Conservation (phyloP, 2,888 invertebrate genomes). For the Nipponacmea schrenckii region DNA sequence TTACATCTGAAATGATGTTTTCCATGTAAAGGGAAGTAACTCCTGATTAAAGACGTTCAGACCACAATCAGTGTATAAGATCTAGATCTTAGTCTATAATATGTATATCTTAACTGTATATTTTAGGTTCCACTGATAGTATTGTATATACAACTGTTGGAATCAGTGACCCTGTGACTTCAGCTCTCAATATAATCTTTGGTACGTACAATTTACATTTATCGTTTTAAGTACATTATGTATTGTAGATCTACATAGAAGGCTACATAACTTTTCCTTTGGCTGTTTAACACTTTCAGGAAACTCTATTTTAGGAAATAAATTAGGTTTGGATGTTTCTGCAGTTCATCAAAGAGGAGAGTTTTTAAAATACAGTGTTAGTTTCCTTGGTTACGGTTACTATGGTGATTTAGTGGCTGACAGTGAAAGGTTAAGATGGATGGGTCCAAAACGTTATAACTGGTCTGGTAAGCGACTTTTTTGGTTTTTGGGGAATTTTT, state of each 20-base stretch:
- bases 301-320: conserved; percentile 74
- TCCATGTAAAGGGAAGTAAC: no score
- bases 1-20: no score
- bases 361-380: conserved; percentile 78
- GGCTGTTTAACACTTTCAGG: no score
- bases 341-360: conserved; percentile 76
- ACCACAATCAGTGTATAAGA: not conserved
- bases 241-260: no score
- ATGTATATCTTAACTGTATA: not conserved
- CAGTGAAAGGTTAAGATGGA: conserved; percentile 84
- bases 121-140: conserved; percentile 65
- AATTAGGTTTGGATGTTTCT: conserved; percentile 79
- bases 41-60: no score
- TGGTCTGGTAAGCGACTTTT: conserved; percentile 74
- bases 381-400: conserved; percentile 85
- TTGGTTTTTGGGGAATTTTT: no score
- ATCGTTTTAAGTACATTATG: no score
- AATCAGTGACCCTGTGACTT: conserved; percentile 81
- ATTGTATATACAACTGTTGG: conserved; percentile 83
- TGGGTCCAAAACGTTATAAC: conserved; percentile 86
- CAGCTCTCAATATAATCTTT: conserved; percentile 83
- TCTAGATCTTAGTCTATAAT: not conserved
- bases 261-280: no score
- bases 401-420: conserved; percentile 84
- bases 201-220: no score